phyloP scores from a whole-genome alignment of 1,140 invertebrate genomes.

The Danaus melanippus region DNA sequence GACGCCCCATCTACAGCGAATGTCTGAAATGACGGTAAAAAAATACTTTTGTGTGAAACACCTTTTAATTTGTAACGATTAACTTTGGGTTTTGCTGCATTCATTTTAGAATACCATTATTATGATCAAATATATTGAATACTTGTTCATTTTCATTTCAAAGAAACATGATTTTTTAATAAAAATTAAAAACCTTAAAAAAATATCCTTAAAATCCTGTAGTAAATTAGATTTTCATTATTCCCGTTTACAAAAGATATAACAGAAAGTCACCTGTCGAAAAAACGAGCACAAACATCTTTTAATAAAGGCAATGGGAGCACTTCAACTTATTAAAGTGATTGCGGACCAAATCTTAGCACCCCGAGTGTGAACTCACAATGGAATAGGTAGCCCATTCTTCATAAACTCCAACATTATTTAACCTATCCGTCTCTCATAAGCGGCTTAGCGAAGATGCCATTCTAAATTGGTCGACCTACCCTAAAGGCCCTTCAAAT shows the following conservation, averaged over 20 bases:
- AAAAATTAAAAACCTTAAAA: too few species aligned
- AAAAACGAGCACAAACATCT: conserved; percentile 37
- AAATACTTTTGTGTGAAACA: conserved; percentile 4
- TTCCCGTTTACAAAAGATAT: neutral
- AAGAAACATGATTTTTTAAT: too few species aligned
- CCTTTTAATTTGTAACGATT: too few species aligned
- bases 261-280: conserved; percentile 35
- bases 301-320: conserved; percentile 28
- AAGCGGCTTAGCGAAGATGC: conserved; percentile 1
- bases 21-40: conserved; percentile 10
- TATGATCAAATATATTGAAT: too few species aligned
- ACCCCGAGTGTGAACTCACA: conserved; percentile 29
- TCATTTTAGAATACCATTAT: too few species aligned
- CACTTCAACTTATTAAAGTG: conserved; percentile 53
- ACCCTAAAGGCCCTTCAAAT: conserved; percentile 41
- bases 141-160: too few species aligned
- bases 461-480: conserved; percentile 22
- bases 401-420: conserved; percentile 21
- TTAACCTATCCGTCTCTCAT: conserved; percentile 11
- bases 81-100: too few species aligned
- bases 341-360: conserved; percentile 55
- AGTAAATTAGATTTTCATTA: too few species aligned
- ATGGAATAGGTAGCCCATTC: conserved; percentile 28
- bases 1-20: conserved; percentile 22
- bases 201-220: too few species aligned